Base-by-base conservation (phyloP, 1,140 invertebrate genomes). In the Halotydeus destructor region DNA sequence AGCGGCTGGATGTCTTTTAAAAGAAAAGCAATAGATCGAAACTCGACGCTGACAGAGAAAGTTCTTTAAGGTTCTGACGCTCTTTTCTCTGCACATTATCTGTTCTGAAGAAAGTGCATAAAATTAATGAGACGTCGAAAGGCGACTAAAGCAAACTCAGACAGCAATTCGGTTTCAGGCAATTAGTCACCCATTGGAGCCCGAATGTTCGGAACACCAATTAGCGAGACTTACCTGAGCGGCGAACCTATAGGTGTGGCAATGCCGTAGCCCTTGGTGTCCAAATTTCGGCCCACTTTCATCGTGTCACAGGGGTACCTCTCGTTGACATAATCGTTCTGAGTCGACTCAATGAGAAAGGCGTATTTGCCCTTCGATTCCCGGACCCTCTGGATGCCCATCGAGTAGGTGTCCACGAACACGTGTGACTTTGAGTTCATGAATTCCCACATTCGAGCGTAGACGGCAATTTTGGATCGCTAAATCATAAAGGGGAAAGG, bases 261-360 rank as follows among this genome's bases (percentile, higher is more conserved):
- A 12, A 66, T 57, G 0, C 63, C 64, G 45, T 62, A 65, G 8
- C 62, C 62, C 50, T 66, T 64, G 3, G 58, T 57, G 25, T 43
- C 63, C 1, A 65, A 52, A 43, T 63, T 61, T n/a, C 54, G 49
- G 21, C 66, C 68, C 27, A 70, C 66, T 57, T 63, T 69, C 60
- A 71, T 69, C 3, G 69, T 69, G 45, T 70, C 62, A 53, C 68
- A 70, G 16, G 69, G 69, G 45, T 65, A 57, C 41, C 61, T 45
- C 40, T 66, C 68, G 50, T 69, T 70, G 25, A 58, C 56, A 49
- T 69, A 54, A 34, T 31, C 30, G 23, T 34, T 32, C 33, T 39
- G 8, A 22, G 62, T 61, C 1, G 66, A 67, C 52, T 71, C 68
- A 16, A 70, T 50, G 4, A 70, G 50, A 51, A 69, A 71, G 6